Evolutionary conservation across 1,140 invertebrate species (phyloP).

Genomic region (Formica selysi): DNA sequence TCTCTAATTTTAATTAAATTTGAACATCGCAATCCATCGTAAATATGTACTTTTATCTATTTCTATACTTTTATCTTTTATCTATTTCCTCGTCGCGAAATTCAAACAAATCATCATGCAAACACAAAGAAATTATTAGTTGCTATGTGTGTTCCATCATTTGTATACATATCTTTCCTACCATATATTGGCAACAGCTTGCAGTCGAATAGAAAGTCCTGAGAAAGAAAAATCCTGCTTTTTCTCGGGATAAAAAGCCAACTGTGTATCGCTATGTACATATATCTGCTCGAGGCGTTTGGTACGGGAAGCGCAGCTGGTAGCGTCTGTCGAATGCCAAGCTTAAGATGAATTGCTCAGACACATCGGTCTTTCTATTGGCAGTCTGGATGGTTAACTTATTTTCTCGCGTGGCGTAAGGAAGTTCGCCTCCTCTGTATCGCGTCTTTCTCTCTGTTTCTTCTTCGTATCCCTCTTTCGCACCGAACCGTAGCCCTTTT

Average conservation of each 20-base stretch:
- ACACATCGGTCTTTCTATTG: constrained; percentile 42
- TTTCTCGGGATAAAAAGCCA: constrained; percentile 46
- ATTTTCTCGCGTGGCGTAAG: constrained; percentile 59
- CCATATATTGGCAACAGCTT: constrained; percentile 66
- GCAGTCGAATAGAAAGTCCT: constrained; percentile 46
- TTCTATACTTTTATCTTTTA: neutral
- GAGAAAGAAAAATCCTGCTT: constrained; percentile 27
- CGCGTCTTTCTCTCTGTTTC: neutral
- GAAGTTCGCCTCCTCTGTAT: constrained; percentile 39
- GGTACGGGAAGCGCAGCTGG: constrained; percentile 62
- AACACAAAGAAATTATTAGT: constrained; percentile 45
- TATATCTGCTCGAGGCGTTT: constrained; percentile 52
- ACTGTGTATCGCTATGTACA: constrained; percentile 62
- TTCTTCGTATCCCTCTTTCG: neutral
- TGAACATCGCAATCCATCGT: neutral
- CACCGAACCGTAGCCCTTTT: neutral
- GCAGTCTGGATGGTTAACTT: constrained; percentile 69
- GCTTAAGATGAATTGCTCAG: constrained; percentile 66
- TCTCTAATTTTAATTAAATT: neutral
- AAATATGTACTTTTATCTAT: neutral
- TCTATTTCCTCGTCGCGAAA: neutral
- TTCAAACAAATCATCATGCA: neutral
- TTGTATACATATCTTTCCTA: constrained; percentile 24
- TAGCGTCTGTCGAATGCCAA: constrained; percentile 37
- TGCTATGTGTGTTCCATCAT: neutral